These are phyloP conservation scores for Tenthredo notha DNA, from an alignment of 2,888 invertebrate species.

Conservation along the genomic window DNA sequence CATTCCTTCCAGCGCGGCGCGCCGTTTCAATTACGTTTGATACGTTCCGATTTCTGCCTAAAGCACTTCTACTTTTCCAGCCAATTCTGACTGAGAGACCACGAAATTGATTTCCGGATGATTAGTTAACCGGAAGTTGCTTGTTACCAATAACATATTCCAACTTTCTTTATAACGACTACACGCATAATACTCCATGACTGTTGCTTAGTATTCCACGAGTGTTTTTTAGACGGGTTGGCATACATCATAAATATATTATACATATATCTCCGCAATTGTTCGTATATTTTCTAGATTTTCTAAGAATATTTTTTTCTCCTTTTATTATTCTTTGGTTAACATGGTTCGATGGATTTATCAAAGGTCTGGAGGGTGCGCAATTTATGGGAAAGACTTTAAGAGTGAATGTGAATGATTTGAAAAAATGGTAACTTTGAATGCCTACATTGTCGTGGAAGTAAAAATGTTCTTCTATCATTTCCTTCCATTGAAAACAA, in stretches of 20 bases:
- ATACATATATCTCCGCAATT: neutral
- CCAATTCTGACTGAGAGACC: conserved; percentile 17
- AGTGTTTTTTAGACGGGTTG: neutral
- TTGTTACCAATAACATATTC: conserved; percentile 17
- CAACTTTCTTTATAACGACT: conserved; percentile 4
- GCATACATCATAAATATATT: neutral
- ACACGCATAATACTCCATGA: neutral
- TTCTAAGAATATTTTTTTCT: neutral
- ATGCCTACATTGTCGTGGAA: neutral
- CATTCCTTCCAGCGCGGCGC: conserved; percentile 10
- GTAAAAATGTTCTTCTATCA: neutral
- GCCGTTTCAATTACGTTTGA: conserved; percentile 43
- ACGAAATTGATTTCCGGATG: conserved; percentile 47
- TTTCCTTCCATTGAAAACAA: neutral
- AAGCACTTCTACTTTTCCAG: conserved; percentile 13
- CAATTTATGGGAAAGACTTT: neutral
- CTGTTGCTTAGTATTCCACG: neutral
- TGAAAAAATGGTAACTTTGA: conserved; percentile 1
- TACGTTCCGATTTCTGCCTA: conserved; percentile 38
- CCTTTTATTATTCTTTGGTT: neutral
- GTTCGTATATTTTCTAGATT: neutral
- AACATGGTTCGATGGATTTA: neutral
- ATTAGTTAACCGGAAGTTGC: conserved; percentile 36
- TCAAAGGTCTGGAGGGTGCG: neutral
- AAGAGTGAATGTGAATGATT: neutral